Evolutionary conservation across 2,888 invertebrate species (phyloP).

Genomic region (Furcula furcula): DNA sequence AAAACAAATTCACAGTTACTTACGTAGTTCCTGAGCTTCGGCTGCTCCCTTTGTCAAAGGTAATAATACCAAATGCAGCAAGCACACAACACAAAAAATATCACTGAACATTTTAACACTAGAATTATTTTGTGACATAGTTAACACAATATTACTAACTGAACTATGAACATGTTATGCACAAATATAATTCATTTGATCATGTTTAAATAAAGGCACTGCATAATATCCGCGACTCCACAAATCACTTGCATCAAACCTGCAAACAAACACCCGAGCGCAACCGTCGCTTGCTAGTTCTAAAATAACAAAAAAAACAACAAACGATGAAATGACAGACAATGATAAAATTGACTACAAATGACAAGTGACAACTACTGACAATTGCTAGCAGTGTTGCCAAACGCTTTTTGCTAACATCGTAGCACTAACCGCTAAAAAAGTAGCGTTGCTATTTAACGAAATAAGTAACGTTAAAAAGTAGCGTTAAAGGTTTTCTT

Average conservation of each 20-base stretch:
- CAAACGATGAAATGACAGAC: neutral
- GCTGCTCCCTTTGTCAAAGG: slow-evolving; percentile 64
- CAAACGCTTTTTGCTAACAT: too few relatives aligned
- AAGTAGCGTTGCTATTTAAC: neutral
- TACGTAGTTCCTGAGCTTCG: slow-evolving; percentile 61
- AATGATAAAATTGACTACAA: neutral
- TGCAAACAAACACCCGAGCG: neutral
- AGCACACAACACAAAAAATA: slow-evolving; percentile 57
- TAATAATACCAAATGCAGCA: slow-evolving; percentile 60
- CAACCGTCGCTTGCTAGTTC: slow-evolving; percentile 4
- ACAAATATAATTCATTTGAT: slow-evolving; percentile 32
- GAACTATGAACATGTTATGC: slow-evolving; percentile 25
- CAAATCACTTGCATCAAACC: slow-evolving; percentile 3
- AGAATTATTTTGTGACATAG: slow-evolving; percentile 40
- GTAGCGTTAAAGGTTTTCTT: too few relatives aligned
- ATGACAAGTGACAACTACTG: neutral
- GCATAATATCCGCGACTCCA: slow-evolving; percentile 47
- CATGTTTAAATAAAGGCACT: slow-evolving; percentile 41
- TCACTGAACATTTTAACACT: slow-evolving; percentile 63
- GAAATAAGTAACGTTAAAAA: neutral
- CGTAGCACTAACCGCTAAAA: neutral
- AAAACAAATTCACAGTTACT: slow-evolving; percentile 32
- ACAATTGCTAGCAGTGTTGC: too few relatives aligned
- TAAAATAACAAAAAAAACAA: neutral
- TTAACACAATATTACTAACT: slow-evolving; percentile 21